phyloP scores from a whole-genome alignment of 30 jellyfish, hydroid and myxozoan genomes.

The Catostylus mosaicus region DNA sequence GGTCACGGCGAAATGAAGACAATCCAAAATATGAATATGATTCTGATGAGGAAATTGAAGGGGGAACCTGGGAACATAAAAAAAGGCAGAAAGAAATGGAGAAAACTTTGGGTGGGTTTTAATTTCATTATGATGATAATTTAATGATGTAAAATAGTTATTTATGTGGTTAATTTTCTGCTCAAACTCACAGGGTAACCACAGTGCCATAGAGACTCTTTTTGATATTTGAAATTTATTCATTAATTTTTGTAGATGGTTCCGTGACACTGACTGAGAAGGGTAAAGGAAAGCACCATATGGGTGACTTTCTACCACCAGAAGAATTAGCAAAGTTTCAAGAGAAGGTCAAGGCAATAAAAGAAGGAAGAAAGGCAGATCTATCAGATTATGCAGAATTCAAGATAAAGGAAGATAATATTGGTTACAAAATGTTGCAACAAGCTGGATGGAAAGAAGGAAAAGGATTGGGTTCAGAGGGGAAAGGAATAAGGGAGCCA shows the following conservation, averaged over 20 bases:
- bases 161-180: too few relatives aligned
- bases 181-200: too few relatives aligned
- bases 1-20: slow-evolving; percentile 27
- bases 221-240: too few relatives aligned
- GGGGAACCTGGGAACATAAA: slow-evolving; percentile 98
- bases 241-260: slow-evolving; percentile 41
- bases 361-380: slow-evolving; percentile 93
- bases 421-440: slow-evolving; percentile 86
- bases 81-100: slow-evolving; percentile 86
- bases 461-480: slow-evolving; percentile 87
- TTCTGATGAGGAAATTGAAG: slow-evolving; percentile 92
- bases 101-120: slow-evolving; percentile 74
- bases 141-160: too few relatives aligned
- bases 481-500: slow-evolving; percentile 91
- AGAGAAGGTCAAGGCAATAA: slow-evolving; percentile 90
- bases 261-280: slow-evolving; percentile 66
- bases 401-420: slow-evolving; percentile 80
- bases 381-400: slow-evolving; percentile 89
- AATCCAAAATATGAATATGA: slow-evolving; percentile 94
- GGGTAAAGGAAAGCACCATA: slow-evolving; percentile 87
- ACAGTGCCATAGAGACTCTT: too few relatives aligned
- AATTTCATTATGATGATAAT: too few relatives aligned
- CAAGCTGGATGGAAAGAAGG: slow-evolving; percentile 99
- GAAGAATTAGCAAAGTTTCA: slow-evolving; percentile 89
- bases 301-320: slow-evolving; percentile 91